Evolutionary conservation across 2,113 vertebrate genomes (phyloP), one percentile per base, ranked within the genome.

Genomic region (Xenopus borealis): DNA sequence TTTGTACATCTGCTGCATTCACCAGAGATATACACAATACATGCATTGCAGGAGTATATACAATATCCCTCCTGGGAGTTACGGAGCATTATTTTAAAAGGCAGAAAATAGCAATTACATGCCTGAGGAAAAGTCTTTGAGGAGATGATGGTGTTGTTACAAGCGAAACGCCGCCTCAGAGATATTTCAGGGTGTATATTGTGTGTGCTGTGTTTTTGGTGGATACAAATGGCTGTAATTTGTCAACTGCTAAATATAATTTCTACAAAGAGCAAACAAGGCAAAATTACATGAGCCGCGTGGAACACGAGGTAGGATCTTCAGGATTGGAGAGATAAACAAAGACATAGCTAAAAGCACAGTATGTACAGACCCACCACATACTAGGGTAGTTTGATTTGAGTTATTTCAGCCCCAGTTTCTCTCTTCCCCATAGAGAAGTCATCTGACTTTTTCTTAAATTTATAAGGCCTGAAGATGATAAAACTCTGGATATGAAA

Each of bases 71-170:
- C 73, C 62, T 69, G 73, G 73, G 73, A 76, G 58, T 59, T 18
- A 53, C 18, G 19, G 73, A 63, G 53, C 58, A 76, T 76, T 69
- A 69, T 76, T 76, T 57, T 63, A 63, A 76, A 67, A 53, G 62
- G 66, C 66, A 69, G 73, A 76, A 76, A 76, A 76, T 66, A 76
- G 73, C 73, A 76, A 76, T 76, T 76, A 76, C 58, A 55, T 53
- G 66, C 66, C 66, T 76, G 17, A 62, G 58, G 59, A 69, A 69
- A 62, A 69, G 58, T 62, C 72, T 75, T 76, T 69, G 66, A 76
- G 69, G 69, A 69, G 58, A 76, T 69, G 66, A 76, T 76, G 27
- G 46, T 69, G 73, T 76, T 76, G 57, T 63, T 76, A 76, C 58
- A 76, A 76, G 73, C 33, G 69, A 69, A 76, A 50, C 40, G 73